Evolutionary conservation across 2,888 invertebrate genomes (phyloP).

Genomic region (Eustalomyia histrio): DNA sequence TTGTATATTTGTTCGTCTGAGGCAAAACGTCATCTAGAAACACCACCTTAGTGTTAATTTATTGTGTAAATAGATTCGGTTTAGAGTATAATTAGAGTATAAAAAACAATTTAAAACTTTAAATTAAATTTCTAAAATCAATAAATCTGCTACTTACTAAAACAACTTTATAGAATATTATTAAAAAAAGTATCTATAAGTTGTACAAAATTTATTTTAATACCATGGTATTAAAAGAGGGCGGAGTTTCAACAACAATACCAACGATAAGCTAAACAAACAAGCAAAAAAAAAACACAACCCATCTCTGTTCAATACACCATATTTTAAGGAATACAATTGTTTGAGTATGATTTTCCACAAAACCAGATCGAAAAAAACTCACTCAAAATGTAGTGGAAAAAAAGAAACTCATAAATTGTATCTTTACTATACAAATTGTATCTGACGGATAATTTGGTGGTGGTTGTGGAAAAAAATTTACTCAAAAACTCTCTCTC

Average conservation of each 20-base stretch:
- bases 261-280: not conserved
- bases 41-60: no score
- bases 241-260: conserved; percentile 47
- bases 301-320: conserved; percentile 25
- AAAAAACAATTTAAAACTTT: no score
- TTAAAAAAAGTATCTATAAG: conserved; percentile 16
- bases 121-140: no score
- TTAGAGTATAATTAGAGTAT: no score
- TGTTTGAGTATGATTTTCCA: not conserved
- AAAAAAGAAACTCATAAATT: conserved; percentile 20
- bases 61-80: no score
- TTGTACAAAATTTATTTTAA: conserved; percentile 19
- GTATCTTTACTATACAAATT: not conserved
- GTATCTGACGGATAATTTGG: not conserved
- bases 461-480: conserved; percentile 12
- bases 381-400: not conserved
- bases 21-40: no score
- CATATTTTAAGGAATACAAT: not conserved
- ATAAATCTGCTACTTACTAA: conserved; percentile 2
- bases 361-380: conserved; percentile 19
- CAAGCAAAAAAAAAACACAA: no score
- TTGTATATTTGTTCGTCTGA: no score
- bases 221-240: conserved; percentile 30
- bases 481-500: not conserved
- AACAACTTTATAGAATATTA: not conserved